Percentiles rank a stretch among this genome's conserved stretches.
phyloP scores from a whole-genome alignment of 92 coral and sea anemone species.

The Epizoanthus scotinus region DNA sequence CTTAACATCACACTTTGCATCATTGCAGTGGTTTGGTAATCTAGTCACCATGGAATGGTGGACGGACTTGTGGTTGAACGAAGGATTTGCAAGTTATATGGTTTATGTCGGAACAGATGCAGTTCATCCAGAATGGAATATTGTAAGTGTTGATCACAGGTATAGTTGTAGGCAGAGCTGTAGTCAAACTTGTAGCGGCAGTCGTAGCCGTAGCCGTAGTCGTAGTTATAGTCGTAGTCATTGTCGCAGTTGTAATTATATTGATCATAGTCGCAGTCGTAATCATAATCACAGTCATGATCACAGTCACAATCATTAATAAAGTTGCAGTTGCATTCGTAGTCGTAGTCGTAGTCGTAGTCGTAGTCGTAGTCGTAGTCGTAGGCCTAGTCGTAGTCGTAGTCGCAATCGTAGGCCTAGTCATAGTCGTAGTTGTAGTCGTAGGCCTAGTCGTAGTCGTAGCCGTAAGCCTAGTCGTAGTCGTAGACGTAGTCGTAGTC shows the following conservation, averaged over 20 bases:
- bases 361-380: too few species aligned
- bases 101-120: constrained; percentile 52
- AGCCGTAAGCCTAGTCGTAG: too few species aligned
- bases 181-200: neutral
- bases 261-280: too few species aligned
- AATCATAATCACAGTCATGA: too few species aligned
- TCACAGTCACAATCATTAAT: too few species aligned
- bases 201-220: neutral
- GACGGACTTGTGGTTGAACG: constrained; percentile 95
- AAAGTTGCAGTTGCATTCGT: too few species aligned
- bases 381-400: too few species aligned
- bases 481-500: too few species aligned
- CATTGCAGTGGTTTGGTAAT: constrained; percentile 90
- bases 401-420: too few species aligned
- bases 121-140: constrained; percentile 74
- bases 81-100: constrained; percentile 86
- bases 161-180: neutral
- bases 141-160: constrained; percentile 43
- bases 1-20: neutral
- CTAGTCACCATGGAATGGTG: constrained; percentile 97
- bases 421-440: too few species aligned
- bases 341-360: too few species aligned
- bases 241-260: neutral
- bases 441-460: too few species aligned
- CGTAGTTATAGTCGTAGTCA: neutral